Percentiles rank a stretch among this genome's conserved stretches.
Conservation (phyloP, 2,113 vertebrate species). For the Mustela nigripes region DNA sequence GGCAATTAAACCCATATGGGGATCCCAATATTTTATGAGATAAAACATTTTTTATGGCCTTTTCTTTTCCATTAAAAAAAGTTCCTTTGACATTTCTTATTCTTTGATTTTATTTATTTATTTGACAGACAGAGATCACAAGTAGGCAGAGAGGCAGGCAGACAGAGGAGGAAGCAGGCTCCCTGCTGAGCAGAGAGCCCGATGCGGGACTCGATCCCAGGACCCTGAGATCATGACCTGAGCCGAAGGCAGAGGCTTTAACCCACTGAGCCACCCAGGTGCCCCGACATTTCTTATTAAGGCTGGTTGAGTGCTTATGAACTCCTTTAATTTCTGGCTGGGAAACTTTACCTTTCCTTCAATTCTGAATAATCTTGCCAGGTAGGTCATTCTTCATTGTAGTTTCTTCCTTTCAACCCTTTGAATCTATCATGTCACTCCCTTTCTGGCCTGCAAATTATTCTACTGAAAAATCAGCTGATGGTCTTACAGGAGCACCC, state of each 20-base stretch:
- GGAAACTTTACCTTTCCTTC: not conserved
- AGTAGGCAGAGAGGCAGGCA: too few species aligned
- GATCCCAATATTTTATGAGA: slow-evolving; percentile 60
- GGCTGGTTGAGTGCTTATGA: not conserved
- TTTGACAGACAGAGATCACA: too few species aligned
- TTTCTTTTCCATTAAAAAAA: not conserved
- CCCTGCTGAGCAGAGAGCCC: too few species aligned
- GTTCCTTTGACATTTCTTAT: not conserved
- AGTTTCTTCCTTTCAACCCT: not conserved
- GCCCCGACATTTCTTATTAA: not conserved
- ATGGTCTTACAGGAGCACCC: not conserved
- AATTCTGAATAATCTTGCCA: not conserved
- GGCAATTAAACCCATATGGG: slow-evolving; percentile 66
- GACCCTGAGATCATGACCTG: too few species aligned
- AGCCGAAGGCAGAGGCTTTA: too few species aligned
- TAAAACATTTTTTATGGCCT: slow-evolving; percentile 32
- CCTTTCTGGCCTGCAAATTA: not conserved
- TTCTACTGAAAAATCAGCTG: not conserved
- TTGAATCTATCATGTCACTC: not conserved
- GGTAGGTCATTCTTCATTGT: not conserved
- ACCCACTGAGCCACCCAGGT: too few species aligned
- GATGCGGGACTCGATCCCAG: too few species aligned
- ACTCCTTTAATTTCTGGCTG: not conserved
- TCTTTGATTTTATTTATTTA: not conserved
- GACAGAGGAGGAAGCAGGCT: too few species aligned